Evolutionary conservation across 2,797 vertebrate species (phyloP), one percentile per base, ranked within the genome.

Genomic region (Steatocranus sp.): DNA sequence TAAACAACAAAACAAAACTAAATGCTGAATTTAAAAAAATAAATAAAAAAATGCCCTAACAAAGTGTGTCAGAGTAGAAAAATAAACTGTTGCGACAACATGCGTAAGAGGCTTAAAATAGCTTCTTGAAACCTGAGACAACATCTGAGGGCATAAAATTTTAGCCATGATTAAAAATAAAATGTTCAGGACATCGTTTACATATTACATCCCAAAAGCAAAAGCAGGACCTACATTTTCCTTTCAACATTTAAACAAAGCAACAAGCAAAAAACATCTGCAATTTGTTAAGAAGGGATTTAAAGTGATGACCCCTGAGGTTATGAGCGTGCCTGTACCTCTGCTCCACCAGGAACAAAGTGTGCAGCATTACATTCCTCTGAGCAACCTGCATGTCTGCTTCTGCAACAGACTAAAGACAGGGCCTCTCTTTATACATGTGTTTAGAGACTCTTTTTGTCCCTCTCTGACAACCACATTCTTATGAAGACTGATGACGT

Each of bases 101-200:
- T n/a, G 73, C 2, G 32, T 77, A 76, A 27, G 25, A 73, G 27
- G 75, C 81, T 86, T 14, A 80, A 93, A 94, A 94, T 93, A 94
- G 89, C 76, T 11, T 12, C 6, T 27, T 84, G 92, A 92, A 93
- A 95, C 80, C 27, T 70, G 84, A 95, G 68, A 90, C 80, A 11
- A 66, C 56, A 78, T 80, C 4, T 83, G 38, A 14, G 77, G 46
- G 83, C 50, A n/a, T 38, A 17, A 82, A 34, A 61, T 78, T 81
- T 76, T 58, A 32, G 49, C 23, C 49, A 25, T 5, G 70, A 88
- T 87, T 75, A 68, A 84, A 82, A 84, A 66, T 73, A 10, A 58
- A 78, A 84, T 15, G 14, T 23, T 34, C 49, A 17, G 53, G 25
- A 43, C 18, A 2, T 70, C 18, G 17, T 83, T 86, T 79, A 80